A percentile compares a stretch with the other conserved stretches of the same genome.
Conservation (phyloP, 2,888 invertebrate genomes). For the Eutolmus rufibarbis region DNA sequence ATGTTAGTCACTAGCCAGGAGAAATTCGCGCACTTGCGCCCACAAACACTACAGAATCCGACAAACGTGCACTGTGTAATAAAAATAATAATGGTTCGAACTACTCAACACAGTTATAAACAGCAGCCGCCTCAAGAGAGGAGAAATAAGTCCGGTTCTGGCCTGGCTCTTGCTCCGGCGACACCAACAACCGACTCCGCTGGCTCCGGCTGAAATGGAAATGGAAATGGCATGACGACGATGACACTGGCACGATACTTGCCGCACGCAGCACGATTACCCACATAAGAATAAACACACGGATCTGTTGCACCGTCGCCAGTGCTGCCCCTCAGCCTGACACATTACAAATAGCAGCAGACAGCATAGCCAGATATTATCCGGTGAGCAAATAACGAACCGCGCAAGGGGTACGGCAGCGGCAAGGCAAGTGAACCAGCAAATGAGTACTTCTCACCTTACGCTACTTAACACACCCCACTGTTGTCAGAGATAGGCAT, state of each 20-base stretch:
- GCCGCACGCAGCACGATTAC: conserved; percentile 19
- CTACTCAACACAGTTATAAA: conserved; percentile 25
- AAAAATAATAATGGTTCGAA: background rate
- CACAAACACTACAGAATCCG: conserved; percentile 22
- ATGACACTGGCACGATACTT: conserved; percentile 8
- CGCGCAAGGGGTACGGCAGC: background rate
- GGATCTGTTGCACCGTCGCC: conserved; percentile 21
- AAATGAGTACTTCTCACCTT: conserved; percentile 38
- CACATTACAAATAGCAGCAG: conserved; percentile 3
- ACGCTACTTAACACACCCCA: conserved; percentile 23
- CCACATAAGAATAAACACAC: conserved; percentile 23
- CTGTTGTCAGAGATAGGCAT: background rate
- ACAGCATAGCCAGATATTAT: conserved; percentile 2
- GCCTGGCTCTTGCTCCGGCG: background rate
- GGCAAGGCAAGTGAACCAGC: conserved; percentile 23
- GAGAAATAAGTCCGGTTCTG: background rate
- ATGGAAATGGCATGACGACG: conserved; percentile 24
- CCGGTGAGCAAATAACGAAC: background rate
- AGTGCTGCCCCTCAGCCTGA: background rate
- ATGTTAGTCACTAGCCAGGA: background rate
- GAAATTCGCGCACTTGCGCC: conserved; percentile 41
- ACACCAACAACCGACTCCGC: background rate
- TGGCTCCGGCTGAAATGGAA: conserved; percentile 23
- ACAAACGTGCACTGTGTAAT: background rate
- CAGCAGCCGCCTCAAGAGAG: background rate